Base-by-base conservation (phyloP, 1,140 invertebrate genomes). In the Drosophila hydei region DNA sequence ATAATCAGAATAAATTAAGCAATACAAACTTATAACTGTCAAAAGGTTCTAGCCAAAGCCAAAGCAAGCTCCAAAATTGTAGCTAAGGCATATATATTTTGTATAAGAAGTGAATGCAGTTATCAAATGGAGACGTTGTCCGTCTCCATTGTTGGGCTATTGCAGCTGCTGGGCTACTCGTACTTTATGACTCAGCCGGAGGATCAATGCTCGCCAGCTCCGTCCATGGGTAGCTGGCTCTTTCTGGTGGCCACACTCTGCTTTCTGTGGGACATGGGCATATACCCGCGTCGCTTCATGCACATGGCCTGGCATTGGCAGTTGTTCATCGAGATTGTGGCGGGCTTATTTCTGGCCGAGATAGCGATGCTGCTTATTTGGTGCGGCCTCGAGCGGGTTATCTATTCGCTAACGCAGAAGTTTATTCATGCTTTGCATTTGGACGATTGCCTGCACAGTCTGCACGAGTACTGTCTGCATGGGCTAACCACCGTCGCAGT, bases 171-270 rank as follows among this genome's bases (percentile, higher is more conserved):
- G 19, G 78, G 78, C 2, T 9, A 47, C 16, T 65, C 69, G 0
- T 36, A 79, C 0, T 89, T 88, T 8, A 56, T 87, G 0, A 30
- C 9, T 7, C 83, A 88, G 36, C 67, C 83, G 0, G 6, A 30
- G 25, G 84, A 87, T 64, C 38, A 50, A 0, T 87, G 83, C 11
- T 88, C 83, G 11, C 48, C 75, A 1, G 64, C 83, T 9, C 83
- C 83, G 0, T 16, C n/a, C 1, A 6, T 73, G 9, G 83, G 47
- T 14, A 83, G 83, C 42, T 88, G 58, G 64, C 5, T 88, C 0
- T 88, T 75, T 1, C 52, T 87, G 12, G 0, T 36, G 36, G 79
- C 75, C 12, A 67, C 42, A 0, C 40, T 87, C 3, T 58, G 47
- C 8, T 72, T 68, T 2, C 52, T 87, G 5, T 62, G 56, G 72